These are phyloP conservation scores for Agonopterix subpropinquella DNA, from an alignment of 2,888 invertebrate species.

Conservation along the genomic window DNA sequence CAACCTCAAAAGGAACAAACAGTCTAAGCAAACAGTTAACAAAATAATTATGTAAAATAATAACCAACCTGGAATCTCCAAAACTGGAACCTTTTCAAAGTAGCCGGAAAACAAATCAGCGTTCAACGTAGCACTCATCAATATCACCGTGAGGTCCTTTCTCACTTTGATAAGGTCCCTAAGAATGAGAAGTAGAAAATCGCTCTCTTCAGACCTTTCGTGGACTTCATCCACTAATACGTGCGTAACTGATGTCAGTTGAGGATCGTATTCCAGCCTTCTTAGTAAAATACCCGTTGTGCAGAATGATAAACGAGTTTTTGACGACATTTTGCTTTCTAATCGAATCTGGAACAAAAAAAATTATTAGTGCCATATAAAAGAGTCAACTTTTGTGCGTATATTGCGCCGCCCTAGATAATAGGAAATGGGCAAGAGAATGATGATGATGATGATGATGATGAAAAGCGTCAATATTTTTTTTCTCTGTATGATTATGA, in stretches of 20 bases:
- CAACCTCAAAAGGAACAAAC: too few species aligned
- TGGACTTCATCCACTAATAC: constrained; percentile 94
- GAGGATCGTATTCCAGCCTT: constrained; percentile 86
- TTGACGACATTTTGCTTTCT: constrained; percentile 84
- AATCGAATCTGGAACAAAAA: constrained; percentile 81
- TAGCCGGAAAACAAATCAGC: constrained; percentile 89
- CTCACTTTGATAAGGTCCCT: constrained; percentile 83
- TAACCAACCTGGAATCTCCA: constrained; percentile 83
- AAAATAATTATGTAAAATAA: constrained; percentile 1
- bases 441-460: too few species aligned
- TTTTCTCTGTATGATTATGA: too few species aligned
- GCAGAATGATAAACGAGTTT: constrained; percentile 92
- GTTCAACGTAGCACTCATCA: constrained; percentile 97
- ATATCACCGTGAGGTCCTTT: constrained; percentile 85
- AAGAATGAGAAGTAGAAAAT: constrained; percentile 90
- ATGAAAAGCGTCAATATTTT: too few species aligned
- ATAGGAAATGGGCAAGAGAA: too few species aligned
- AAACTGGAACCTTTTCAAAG: constrained; percentile 85
- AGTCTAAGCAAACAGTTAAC: too few species aligned
- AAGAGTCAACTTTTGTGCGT: too few species aligned
- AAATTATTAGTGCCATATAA: too few species aligned
- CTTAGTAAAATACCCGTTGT: constrained; percentile 94
- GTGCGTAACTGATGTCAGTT: constrained; percentile 86
- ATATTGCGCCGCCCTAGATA: too few species aligned
- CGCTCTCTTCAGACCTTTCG: constrained; percentile 92